Conservation (phyloP, 1,140 invertebrate species). For the Leptinotarsa lineolata region DNA sequence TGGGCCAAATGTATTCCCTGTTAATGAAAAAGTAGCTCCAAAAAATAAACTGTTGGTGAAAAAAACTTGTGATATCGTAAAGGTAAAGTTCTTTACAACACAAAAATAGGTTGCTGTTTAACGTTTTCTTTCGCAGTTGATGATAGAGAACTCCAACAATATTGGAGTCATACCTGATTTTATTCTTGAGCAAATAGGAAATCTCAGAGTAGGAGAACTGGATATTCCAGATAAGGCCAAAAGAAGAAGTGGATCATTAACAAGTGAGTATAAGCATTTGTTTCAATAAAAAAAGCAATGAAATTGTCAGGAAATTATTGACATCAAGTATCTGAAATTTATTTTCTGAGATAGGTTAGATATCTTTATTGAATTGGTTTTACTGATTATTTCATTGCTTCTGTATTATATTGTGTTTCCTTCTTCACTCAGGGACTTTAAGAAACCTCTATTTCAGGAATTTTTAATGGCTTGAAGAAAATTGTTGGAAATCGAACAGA, state of each 20-base stretch:
- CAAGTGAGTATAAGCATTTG: conserved; percentile 62
- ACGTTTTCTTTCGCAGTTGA: conserved; percentile 61
- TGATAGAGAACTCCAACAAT: conserved; percentile 75
- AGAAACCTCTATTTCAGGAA: conserved; percentile 60
- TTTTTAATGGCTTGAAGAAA: conserved; percentile 76
- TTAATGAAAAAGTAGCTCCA: conserved; percentile 58
- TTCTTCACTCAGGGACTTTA: background rate
- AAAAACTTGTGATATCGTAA: conserved; percentile 51
- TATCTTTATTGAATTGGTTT: background rate
- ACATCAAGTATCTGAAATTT: conserved; percentile 18
- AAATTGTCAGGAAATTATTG: no score
- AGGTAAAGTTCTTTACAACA: conserved; percentile 36
- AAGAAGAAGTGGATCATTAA: conserved; percentile 80
- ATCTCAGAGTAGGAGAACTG: conserved; percentile 31
- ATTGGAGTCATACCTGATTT: conserved; percentile 73
- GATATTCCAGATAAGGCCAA: conserved; percentile 65
- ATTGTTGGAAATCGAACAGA: conserved; percentile 67
- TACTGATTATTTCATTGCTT: conserved; percentile 1
- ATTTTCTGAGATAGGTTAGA: background rate
- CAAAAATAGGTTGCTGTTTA: background rate
- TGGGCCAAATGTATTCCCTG: conserved; percentile 82
- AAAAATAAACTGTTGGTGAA: conserved; percentile 47
- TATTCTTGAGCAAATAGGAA: conserved; percentile 57
- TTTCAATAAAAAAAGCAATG: no score
- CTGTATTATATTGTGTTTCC: background rate